Evolutionary conservation across 2,888 invertebrate genomes (phyloP), one percentile per base, ranked within the genome.

Genomic region (Andrena flavipes): DNA sequence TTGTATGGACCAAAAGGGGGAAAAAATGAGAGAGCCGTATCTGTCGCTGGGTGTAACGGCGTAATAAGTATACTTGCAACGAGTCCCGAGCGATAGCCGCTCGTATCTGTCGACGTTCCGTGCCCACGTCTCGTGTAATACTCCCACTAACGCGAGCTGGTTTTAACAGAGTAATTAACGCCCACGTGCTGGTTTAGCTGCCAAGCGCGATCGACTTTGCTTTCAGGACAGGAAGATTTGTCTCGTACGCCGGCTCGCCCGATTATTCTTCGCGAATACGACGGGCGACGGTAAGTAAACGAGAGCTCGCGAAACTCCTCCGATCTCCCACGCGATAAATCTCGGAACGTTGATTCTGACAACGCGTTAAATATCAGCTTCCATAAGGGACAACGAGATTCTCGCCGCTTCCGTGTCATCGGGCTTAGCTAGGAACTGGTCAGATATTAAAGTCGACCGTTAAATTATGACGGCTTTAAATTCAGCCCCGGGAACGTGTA

Each of bases 121-220:
- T 74, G 70, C 69, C 73, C 80, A 75, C 76, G 65, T 86, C 75
- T 63, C 82, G 72, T 75, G 86, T 80, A 77, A 76, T 60, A 87
- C 87, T 79, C 88, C 85, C 84, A 84, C 85, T 84, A 84, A 76
- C 56, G 42, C 76, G 56, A 71, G 80, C 81, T 83, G 71, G 79
- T 86, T 84, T 87, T 84, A 84, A 88, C 83, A 71, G 78, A 83
- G 86, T 86, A 87, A 88, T 88, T 88, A 88, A 84, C 88, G 80
- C 85, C 87, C 84, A 86, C 85, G 78, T 74, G 60, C 70, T 16
- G 72, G 26, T 82, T 79, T 79, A 67, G 68, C 74, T 82, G 73
- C 63, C 75, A 69, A 72, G 68, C 80, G 64, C 82, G 83, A 87
- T 86, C 76, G 83, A 83, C 86, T 87, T 77, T 65, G 70, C 79